Conservation (phyloP, 2,113 vertebrate genomes). For the Hylia prasina region DNA sequence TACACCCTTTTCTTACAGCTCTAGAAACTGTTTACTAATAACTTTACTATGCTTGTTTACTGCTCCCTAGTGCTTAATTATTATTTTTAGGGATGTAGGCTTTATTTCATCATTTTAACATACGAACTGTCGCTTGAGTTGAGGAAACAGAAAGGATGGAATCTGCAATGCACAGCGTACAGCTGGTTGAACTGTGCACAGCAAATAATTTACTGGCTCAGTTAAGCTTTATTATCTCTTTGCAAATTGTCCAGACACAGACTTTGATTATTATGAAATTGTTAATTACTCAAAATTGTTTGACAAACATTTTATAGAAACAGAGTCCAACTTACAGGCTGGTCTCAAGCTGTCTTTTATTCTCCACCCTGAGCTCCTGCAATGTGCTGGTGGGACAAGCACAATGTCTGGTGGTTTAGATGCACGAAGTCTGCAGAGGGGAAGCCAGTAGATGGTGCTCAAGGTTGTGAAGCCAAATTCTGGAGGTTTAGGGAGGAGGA, state of each 20-base stretch:
- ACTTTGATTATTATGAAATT: slow-evolving; percentile 55
- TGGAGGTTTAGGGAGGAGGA: neutral
- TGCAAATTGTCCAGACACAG: slow-evolving; percentile 53
- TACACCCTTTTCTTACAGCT: neutral
- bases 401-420: neutral
- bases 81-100: slow-evolving; percentile 22
- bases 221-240: slow-evolving; percentile 56
- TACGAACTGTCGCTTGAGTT: neutral
- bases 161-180: slow-evolving; percentile 7
- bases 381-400: neutral
- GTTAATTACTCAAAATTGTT: slow-evolving; percentile 42
- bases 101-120: slow-evolving; percentile 38
- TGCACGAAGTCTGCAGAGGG: neutral
- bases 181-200: slow-evolving; percentile 56
- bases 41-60: slow-evolving; percentile 34
- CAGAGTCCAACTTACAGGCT: neutral
- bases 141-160: slow-evolving; percentile 42
- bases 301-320: slow-evolving; percentile 26
- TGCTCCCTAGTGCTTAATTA: slow-evolving; percentile 36
- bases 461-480: neutral
- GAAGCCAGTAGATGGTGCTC: slow-evolving; percentile 54
- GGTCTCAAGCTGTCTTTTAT: slow-evolving; percentile 21
- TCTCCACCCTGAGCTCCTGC: neutral
- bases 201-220: slow-evolving; percentile 53
- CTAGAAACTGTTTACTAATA: neutral